A percentile compares a stretch with the other conserved stretches of the same genome.
Evolutionary conservation across 2,797 vertebrate species (phyloP).

Genomic region (Lutjanus argentimaculatus): DNA sequence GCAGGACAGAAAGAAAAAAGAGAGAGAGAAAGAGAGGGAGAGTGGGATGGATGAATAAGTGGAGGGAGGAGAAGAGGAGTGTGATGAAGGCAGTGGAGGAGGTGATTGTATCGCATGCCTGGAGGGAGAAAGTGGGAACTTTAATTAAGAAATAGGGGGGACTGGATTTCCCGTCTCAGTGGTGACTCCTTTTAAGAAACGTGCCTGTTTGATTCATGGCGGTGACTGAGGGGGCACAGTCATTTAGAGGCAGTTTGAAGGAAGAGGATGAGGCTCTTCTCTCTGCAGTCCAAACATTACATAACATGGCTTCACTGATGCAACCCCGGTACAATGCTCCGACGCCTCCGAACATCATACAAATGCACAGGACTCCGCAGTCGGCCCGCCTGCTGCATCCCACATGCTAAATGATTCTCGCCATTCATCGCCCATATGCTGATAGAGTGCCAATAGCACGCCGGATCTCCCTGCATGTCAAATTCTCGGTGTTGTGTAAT

Average conservation of each 20-base stretch:
- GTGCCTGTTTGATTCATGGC: constrained; percentile 69
- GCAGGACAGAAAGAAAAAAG: constrained; percentile 34
- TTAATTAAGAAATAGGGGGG: constrained; percentile 77
- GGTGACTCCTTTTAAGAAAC: constrained; percentile 70
- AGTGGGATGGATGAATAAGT: constrained; percentile 37
- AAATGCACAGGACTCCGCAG: constrained; percentile 90
- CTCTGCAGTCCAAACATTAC: constrained; percentile 76
- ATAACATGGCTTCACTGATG: constrained; percentile 75
- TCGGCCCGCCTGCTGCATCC: constrained; percentile 87
- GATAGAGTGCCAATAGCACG: constrained; percentile 32
- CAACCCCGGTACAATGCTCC: constrained; percentile 69
- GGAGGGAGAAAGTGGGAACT: constrained; percentile 70
- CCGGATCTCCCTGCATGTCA: constrained; percentile 30
- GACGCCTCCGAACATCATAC: constrained; percentile 87
- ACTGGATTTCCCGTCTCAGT: constrained; percentile 71
- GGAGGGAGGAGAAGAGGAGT: constrained; percentile 37
- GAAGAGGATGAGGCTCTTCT: constrained; percentile 51
- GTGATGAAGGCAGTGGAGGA: constrained; percentile 68
- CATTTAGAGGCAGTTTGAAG: constrained; percentile 61
- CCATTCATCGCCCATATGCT: constrained; percentile 56
- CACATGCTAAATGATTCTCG: constrained; percentile 71
- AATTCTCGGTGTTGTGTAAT: constrained; percentile 44
- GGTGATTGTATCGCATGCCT: constrained; percentile 76
- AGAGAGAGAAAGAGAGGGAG: constrained; percentile 21
- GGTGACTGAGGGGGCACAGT: constrained; percentile 54